Conservation (phyloP, 23 tunicate species). For the Halocynthia roretzi region DNA sequence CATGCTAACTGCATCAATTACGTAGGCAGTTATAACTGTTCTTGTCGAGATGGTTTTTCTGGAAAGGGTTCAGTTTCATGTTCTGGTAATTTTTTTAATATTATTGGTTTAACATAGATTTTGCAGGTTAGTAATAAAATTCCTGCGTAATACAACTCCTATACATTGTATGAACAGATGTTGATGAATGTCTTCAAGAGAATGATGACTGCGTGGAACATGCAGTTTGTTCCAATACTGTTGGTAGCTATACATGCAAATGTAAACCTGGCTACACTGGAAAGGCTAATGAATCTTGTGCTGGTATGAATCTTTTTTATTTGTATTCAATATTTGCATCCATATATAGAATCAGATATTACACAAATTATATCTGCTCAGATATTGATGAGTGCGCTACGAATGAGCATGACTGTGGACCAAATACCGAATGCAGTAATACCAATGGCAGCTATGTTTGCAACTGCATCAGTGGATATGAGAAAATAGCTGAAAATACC, state of each 20-base stretch:
- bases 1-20: slow-evolving; percentile 6
- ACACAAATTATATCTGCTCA: not conserved
- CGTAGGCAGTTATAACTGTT: slow-evolving; percentile 32
- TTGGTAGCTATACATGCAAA: slow-evolving; percentile 31
- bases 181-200: slow-evolving; percentile 36
- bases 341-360: no score
- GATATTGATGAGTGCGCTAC: slow-evolving; percentile 37
- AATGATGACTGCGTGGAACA: slow-evolving; percentile 20
- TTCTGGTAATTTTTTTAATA: slow-evolving; percentile 2
- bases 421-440: slow-evolving; percentile 24
- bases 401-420: slow-evolving; percentile 6
- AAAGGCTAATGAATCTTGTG: slow-evolving; percentile 1
- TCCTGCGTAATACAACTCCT: no score
- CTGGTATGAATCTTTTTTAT: not conserved
- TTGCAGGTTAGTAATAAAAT: no score
- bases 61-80: slow-evolving; percentile 12
- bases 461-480: slow-evolving; percentile 25
- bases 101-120: no score
- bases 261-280: slow-evolving; percentile 19
- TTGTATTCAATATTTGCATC: not conserved
- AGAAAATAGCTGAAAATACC: not conserved
- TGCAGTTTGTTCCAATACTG: slow-evolving; percentile 35
- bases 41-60: slow-evolving; percentile 34
- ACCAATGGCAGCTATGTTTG: slow-evolving; percentile 34
- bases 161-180: slow-evolving; percentile 1